A percentile compares a stretch with the other conserved stretches of the same genome.
These are phyloP conservation scores for Mormyrus iriodes DNA, from an alignment of 2,113 vertebrate genomes.

Conservation along the genomic window DNA sequence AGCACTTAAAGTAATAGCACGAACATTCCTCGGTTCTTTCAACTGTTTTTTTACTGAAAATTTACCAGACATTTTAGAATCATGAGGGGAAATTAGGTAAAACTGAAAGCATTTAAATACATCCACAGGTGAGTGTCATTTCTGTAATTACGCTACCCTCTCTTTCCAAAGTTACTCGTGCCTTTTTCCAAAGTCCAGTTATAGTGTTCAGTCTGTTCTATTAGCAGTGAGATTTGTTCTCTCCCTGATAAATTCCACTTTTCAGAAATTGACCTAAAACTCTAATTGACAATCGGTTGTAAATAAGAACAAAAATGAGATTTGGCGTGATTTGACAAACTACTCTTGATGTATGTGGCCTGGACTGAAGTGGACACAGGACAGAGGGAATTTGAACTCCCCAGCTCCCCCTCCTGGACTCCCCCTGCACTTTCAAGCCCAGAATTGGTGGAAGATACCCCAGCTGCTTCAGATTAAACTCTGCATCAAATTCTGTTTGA, in stretches of 20 bases:
- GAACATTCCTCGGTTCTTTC: slow-evolving; percentile 1
- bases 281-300: background rate
- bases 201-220: background rate
- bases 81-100: slow-evolving; percentile 5
- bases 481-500: slow-evolving; percentile 30
- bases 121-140: slow-evolving; percentile 53
- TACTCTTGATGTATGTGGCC: background rate
- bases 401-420: slow-evolving; percentile 44
- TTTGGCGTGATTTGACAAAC: background rate
- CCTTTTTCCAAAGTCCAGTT: slow-evolving; percentile 2
- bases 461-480: slow-evolving; percentile 38
- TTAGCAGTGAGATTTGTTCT: background rate
- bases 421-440: background rate
- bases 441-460: slow-evolving; percentile 19
- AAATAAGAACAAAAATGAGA: background rate
- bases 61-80: background rate
- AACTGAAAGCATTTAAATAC: slow-evolving; percentile 33
- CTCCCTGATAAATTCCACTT: background rate
- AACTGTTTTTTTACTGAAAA: slow-evolving; percentile 28
- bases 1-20: slow-evolving; percentile 32
- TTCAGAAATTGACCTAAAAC: background rate
- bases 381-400: background rate
- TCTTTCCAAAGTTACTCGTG: background rate
- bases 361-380: background rate
- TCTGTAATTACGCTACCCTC: slow-evolving; percentile 38